Base-by-base conservation (phyloP, 2,113 vertebrate species). In the Megalops atlanticus region DNA sequence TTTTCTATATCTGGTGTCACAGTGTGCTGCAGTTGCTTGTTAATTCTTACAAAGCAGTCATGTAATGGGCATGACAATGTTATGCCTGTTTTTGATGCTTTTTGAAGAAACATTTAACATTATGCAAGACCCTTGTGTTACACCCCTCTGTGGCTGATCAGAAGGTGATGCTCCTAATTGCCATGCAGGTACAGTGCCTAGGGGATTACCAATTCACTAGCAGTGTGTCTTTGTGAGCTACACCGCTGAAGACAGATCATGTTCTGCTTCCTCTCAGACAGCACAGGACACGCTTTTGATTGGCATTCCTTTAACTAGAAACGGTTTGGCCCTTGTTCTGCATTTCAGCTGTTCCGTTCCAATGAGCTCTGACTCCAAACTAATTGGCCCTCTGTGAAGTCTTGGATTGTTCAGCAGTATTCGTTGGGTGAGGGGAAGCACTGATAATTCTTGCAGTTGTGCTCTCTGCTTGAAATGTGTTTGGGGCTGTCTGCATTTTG, bases 351-450 rank as follows among this genome's bases (percentile, higher is more conserved):
- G 87, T 91, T 92, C 88, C 89, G 81, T 92, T 85, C 84, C 88
- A 90, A 76, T 91, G 85, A 92, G 81, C 85, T 84, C 85, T 90
- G 89, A 85, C 86, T 88, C 78, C 82, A 82, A 90, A 87, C 86
- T 93, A 93, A 92, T 92, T 93, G 89, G 87, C 86, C 87, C 88
- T 86, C 77, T 88, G 83, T 87, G 83, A 86, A 89, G 88, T 73
- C 83, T 88, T 76, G 84, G 81, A 85, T 85, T 86, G 86, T 80
- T 86, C 83, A 84, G 81, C 83, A 74, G 84, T 83, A 85, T 87
- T 82, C 87, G 89, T 87, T 89, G 87, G 87, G 82, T 74, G 54
- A 80, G 80, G 80, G 77, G 83, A 89, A 87, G 84, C 79, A 82
- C 80, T 76, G 82, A 86, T 83, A 73, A 83, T 84, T 83, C 83